These are phyloP conservation scores for Nylanderia fulva DNA, from an alignment of 1,140 invertebrate genomes.

Conservation along the genomic window DNA sequence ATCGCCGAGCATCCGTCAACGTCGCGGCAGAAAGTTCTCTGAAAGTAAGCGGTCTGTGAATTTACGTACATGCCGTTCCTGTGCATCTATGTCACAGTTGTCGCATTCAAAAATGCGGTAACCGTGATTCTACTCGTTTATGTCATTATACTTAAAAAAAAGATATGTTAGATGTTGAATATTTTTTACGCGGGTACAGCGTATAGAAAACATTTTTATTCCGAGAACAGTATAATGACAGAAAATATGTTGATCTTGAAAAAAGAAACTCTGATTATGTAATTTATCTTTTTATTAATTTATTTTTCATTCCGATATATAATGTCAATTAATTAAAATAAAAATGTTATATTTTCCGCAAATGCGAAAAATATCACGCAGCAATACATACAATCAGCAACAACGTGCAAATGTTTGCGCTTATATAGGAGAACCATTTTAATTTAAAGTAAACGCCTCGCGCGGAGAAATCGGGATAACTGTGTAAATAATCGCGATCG, in stretches of 20 bases:
- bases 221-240: not conserved
- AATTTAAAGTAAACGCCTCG: conserved; percentile 34
- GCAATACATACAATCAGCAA: conserved; percentile 5
- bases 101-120: conserved; percentile 55
- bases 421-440: conserved; percentile 19
- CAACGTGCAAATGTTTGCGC: conserved; percentile 1
- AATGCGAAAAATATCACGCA: not conserved
- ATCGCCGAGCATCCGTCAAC: conserved; percentile 62
- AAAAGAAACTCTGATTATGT: not conserved
- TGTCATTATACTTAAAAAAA: not conserved
- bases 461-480: not conserved
- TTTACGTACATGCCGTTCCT: conserved; percentile 48
- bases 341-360: not conserved
- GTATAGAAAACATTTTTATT: not conserved
- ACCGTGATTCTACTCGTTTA: conserved; percentile 29
- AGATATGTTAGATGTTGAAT: conserved; percentile 21
- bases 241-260: not conserved
- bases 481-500: conserved; percentile 37
- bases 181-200: conserved; percentile 25
- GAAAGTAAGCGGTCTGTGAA: conserved; percentile 54
- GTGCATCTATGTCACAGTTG: conserved; percentile 52
- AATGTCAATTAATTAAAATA: not conserved
- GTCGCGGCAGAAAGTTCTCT: conserved; percentile 49
- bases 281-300: not conserved
- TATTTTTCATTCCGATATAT: not conserved